Evolutionary conservation across 2,113 vertebrate species (phyloP), one percentile per base, ranked within the genome.

Genomic region (Tretioscincus oriximinensis): DNA sequence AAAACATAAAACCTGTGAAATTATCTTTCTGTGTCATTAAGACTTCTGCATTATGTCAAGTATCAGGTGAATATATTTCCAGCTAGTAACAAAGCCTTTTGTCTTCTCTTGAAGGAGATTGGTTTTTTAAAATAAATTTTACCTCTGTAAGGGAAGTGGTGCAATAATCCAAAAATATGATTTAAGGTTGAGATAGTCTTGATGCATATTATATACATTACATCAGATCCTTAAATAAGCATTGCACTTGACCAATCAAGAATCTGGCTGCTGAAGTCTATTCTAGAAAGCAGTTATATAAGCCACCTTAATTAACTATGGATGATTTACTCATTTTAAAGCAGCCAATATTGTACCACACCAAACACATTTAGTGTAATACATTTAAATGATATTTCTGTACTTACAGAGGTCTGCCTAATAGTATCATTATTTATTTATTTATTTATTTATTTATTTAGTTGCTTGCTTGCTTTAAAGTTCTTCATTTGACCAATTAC

Each of bases 91-190:
- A 86, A 73, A 82, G 21, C 35, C 69, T n/a, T 64, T 86, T 0
- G 5, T 72, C 29, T 89, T 87, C 73, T 85, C 82, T 80, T 83
- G 81, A 88, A 91, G 91, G 87, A 84, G 88, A 81, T 60, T 74
- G 83, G 80, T 82, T 85, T 84, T 49, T 21, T 58, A 84, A 69
- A 29, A 11, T 84, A 41, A 41, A 41, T 51, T 58, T 89, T 49
- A 18, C 66, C 79, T 90, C 81, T 90, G 76, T 81, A 92, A 86
- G 69, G 21, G 85, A 90, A 88, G 87, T 49, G 81, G 66, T 79
- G 49, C 76, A 66, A 76, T 4, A 6, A 76, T 77, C 47, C 54
- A 58, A 35, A 74, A 68, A 54, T 24, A 69, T 29, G 77, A 81
- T 73, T 85, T 20, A 73, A 31, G 87, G 70, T 88, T 24, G 82